A percentile compares a stretch with the other conserved stretches of the same genome.
Evolutionary conservation across 2,797 vertebrate species (phyloP).

Genomic region (Pitangus sulphuratus): DNA sequence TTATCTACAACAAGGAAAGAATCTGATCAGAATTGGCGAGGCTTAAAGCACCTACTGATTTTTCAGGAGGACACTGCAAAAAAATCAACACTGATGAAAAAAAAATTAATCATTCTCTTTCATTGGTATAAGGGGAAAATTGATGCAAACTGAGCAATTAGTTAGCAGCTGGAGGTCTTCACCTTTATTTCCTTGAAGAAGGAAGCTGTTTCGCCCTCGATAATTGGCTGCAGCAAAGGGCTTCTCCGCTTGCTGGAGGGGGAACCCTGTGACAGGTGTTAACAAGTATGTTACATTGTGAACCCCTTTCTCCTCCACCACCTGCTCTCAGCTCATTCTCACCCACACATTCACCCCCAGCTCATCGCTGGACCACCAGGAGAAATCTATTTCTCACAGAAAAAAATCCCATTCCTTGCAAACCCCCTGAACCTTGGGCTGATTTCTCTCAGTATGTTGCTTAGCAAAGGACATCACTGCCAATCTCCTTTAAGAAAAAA

Average conservation of each 20-base stretch:
- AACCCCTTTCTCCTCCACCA: conserved; percentile 51
- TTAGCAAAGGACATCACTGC: background rate
- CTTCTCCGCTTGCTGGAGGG: conserved; percentile 99
- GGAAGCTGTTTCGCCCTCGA: conserved; percentile 97
- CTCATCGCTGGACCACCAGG: background rate
- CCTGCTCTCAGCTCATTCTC: conserved; percentile 55
- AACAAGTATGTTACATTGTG: conserved; percentile 81
- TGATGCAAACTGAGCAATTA: conserved; percentile 69
- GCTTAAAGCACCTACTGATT: conserved; percentile 63
- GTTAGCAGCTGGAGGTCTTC: conserved; percentile 83
- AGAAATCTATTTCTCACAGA: background rate
- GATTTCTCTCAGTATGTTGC: background rate
- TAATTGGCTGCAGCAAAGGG: conserved; percentile 98
- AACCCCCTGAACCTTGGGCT: background rate
- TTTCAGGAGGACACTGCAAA: conserved; percentile 52
- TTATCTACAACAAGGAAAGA: conserved; percentile 1
- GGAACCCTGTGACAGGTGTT: conserved; percentile 92
- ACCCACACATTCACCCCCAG: conserved; percentile 16
- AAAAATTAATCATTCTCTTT: conserved; percentile 37
- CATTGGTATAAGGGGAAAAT: conserved; percentile 30
- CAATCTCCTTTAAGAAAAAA: background rate
- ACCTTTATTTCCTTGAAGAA: conserved; percentile 99
- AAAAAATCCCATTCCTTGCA: background rate
- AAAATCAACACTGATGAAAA: conserved; percentile 46
- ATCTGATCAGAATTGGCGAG: background rate